Percentiles rank a stretch among this genome's conserved stretches.
Conservation (phyloP, 2,888 invertebrate species). For the Hoplodrina blanda region DNA sequence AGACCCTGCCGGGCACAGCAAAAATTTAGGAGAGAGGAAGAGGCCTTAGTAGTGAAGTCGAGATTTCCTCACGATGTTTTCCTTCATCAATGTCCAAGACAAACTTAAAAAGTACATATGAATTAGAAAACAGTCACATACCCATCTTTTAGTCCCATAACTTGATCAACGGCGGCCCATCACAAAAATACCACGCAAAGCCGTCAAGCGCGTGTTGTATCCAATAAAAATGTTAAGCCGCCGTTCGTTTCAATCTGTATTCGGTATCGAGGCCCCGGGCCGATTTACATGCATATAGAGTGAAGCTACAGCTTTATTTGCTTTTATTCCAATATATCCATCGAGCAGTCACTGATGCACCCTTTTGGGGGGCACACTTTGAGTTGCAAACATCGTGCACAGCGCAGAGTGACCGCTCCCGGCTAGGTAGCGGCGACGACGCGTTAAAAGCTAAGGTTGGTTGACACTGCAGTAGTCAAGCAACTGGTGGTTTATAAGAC, state of each 20-base stretch:
- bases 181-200: slow-evolving; percentile 47
- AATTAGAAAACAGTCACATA: not conserved
- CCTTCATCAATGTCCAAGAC: too few relatives aligned
- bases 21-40: too few relatives aligned
- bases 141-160: slow-evolving; percentile 18
- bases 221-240: slow-evolving; percentile 85
- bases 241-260: slow-evolving; percentile 84
- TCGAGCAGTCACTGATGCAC: slow-evolving; percentile 65
- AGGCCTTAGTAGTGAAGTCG: too few relatives aligned
- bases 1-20: too few relatives aligned
- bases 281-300: slow-evolving; percentile 87
- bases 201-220: slow-evolving; percentile 69
- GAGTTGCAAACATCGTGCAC: slow-evolving; percentile 68
- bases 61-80: too few relatives aligned
- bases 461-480: slow-evolving; percentile 14
- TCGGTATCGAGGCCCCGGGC: slow-evolving; percentile 77
- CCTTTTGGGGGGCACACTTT: slow-evolving; percentile 71
- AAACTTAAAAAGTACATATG: too few relatives aligned
- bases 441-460: slow-evolving; percentile 35
- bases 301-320: slow-evolving; percentile 75
- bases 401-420: slow-evolving; percentile 53
- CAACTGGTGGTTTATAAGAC: slow-evolving; percentile 33
- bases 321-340: slow-evolving; percentile 78
- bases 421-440: slow-evolving; percentile 32
- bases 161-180: slow-evolving; percentile 36